phyloP scores from a whole-genome alignment of 2,888 invertebrate genomes.

The Perizoma flavofasciatum region DNA sequence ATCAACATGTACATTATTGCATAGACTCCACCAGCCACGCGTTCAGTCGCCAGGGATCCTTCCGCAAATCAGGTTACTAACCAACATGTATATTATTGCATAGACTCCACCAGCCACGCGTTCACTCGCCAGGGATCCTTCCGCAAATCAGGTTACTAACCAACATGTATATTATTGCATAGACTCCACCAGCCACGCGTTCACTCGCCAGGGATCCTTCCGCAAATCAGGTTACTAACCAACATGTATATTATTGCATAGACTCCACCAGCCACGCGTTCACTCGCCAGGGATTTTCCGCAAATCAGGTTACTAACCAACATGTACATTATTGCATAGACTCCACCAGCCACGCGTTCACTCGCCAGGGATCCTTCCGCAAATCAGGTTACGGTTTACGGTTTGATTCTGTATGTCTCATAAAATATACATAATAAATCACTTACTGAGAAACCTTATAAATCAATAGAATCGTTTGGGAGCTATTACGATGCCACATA shows the following conservation, averaged over 20 bases:
- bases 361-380: neutral
- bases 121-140: neutral
- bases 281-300: neutral
- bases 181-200: neutral
- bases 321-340: neutral
- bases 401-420: too few relatives aligned
- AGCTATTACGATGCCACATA: too few relatives aligned
- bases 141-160: neutral
- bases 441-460: too few relatives aligned
- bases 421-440: too few relatives aligned
- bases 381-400: neutral
- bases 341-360: neutral
- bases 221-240: neutral
- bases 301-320: neutral
- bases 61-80: neutral
- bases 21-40: neutral
- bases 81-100: neutral
- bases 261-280: neutral
- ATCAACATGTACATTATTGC: neutral
- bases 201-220: neutral
- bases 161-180: neutral
- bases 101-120: neutral
- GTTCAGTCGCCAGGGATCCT: neutral
- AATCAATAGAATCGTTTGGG: too few relatives aligned
- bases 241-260: neutral